Percentiles rank a stretch among this genome's conserved stretches.
Evolutionary conservation across 2,797 vertebrate species (phyloP).

Genomic region (Meda fulgida): DNA sequence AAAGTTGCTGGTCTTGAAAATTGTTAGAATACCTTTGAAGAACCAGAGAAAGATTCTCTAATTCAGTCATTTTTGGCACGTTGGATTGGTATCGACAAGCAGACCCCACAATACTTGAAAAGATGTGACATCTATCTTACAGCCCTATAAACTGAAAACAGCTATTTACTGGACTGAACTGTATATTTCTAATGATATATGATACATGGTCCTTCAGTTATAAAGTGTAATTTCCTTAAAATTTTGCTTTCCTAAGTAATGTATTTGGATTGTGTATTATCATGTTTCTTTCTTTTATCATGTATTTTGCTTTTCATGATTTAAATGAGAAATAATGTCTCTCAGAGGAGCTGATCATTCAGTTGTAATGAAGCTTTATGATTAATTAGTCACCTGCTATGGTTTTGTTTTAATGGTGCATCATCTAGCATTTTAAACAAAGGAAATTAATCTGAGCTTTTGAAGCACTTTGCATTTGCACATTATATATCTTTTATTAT

Average conservation of each 20-base stretch:
- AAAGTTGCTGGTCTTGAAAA: slow-evolving; percentile 85
- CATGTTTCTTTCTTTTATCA: background rate
- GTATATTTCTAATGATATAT: background rate
- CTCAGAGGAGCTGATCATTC: background rate
- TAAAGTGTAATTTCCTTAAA: slow-evolving; percentile 7
- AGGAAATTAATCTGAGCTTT: background rate
- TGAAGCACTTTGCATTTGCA: slow-evolving; percentile 12
- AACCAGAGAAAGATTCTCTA: slow-evolving; percentile 58
- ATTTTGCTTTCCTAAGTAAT: slow-evolving; percentile 1
- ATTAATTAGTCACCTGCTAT: slow-evolving; percentile 31
- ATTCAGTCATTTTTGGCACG: slow-evolving; percentile 60
- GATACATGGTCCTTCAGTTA: background rate
- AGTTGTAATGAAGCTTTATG: background rate
- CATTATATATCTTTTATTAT: slow-evolving; percentile 48
- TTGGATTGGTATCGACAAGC: slow-evolving; percentile 57
- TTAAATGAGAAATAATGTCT: background rate
- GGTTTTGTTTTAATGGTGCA: slow-evolving; percentile 17
- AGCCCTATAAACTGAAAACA: slow-evolving; percentile 37
- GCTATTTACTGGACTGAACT: slow-evolving; percentile 17
- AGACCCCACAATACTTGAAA: slow-evolving; percentile 45
- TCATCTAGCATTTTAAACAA: slow-evolving; percentile 8
- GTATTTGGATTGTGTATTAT: slow-evolving; percentile 8
- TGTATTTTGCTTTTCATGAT: background rate
- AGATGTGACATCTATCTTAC: slow-evolving; percentile 40
- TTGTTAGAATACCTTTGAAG: slow-evolving; percentile 79